Evolutionary conservation across 2,113 vertebrate genomes (phyloP), one percentile per base, ranked within the genome.

Genomic region (Mionectes macconnelli): DNA sequence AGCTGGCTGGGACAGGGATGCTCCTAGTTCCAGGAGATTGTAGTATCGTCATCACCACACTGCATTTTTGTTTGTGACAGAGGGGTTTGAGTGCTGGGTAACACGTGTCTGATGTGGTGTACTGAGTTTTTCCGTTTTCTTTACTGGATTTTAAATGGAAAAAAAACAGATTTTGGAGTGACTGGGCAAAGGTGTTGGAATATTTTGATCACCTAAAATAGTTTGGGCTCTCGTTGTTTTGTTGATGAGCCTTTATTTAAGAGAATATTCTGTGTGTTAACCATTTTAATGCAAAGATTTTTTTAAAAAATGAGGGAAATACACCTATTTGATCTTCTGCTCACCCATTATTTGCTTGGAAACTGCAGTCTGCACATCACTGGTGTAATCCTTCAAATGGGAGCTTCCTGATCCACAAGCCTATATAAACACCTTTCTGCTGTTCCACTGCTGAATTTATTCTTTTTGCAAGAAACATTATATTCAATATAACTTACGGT

Each of bases 31-130:
- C 27, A 19, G 11, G 56, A 19, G 7, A 47, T 42, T 57, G 14
- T 7, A 8, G 22, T 42, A 39, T 44, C 2, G 0, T 14, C 47
- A 6, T 10, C 42, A 6, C n/a, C 1, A 0, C 28, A 0, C 24
- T 82, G 49, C 12, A 0, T 42, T 66, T 69, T 49, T 39, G 12
- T 56, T 82, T 69, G 67, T 79, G 44, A 24, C 35, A 28, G 33
- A 7, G 31, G 18, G 30, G 4, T 87, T 66, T 47, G 39, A 63
- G 47, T 18, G 33, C 42, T 70, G 42, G 10, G 12, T 7, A 7
- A 25, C 0, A 0, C 0, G 1, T 2, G 0, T 21, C 3, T 60
- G 45, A 5, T 28, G 12, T 0, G 5, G 18, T 40, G 17, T 40
- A 35, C 56, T 37, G 50, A 59, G n/a, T 49, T 86, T 88, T 73